These are phyloP conservation scores for Thalpophila matura DNA, from an alignment of 2,888 invertebrate genomes.

Conservation along the genomic window DNA sequence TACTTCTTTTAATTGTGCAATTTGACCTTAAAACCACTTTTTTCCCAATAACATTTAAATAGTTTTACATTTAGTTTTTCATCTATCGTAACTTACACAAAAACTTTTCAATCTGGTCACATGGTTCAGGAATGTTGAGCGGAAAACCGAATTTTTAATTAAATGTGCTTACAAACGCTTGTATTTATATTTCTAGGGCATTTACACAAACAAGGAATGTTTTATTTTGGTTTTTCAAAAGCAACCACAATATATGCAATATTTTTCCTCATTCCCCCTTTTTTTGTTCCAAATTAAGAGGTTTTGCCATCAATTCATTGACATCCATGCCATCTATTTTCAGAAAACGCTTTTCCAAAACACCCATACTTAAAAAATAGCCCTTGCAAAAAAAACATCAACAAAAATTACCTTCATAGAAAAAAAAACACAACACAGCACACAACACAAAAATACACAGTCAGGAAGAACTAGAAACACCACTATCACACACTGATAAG, in stretches of 20 bases:
- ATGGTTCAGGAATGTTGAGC: neutral
- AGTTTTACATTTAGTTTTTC: too few relatives aligned
- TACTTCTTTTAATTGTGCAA: neutral
- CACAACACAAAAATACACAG: conserved; percentile 67
- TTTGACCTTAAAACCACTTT: too few relatives aligned
- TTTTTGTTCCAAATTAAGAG: neutral
- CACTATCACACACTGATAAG: conserved; percentile 67
- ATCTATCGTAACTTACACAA: too few relatives aligned
- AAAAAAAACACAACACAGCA: conserved; percentile 58
- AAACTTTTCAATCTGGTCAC: neutral
- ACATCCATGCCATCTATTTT: neutral
- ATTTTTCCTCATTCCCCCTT: neutral
- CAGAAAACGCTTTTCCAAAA: neutral
- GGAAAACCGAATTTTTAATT: neutral
- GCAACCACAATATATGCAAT: too few relatives aligned
- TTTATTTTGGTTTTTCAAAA: too few relatives aligned
- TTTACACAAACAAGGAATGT: neutral
- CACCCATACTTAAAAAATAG: conserved; percentile 1
- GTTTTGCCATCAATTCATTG: neutral
- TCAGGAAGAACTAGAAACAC: conserved; percentile 60
- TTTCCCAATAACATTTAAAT: neutral
- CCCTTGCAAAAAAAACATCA: conserved; percentile 31
- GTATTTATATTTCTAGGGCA: rapidly evolving
- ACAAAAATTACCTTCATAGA: conserved; percentile 63
- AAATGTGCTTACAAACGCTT: neutral